These are phyloP conservation scores for Psilopogon haemacephalus DNA, from an alignment of 2,113 vertebrate species.

Conservation along the genomic window DNA sequence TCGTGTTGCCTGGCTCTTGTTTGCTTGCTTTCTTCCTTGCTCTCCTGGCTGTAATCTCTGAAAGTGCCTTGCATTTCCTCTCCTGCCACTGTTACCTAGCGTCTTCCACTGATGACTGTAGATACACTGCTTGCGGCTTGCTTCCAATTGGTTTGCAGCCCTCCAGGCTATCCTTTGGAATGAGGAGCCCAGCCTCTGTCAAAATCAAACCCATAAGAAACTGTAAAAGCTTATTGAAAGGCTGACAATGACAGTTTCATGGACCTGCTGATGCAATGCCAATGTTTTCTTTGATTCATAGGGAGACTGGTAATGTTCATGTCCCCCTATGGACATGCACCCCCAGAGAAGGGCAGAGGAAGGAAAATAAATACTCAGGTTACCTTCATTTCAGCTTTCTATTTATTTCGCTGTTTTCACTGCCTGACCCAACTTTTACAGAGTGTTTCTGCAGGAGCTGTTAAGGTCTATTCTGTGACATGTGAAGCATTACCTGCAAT, in stretches of 20 bases:
- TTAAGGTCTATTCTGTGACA: not conserved
- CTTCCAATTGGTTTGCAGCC: not conserved
- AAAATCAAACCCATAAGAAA: not conserved
- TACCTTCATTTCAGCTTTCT: not conserved
- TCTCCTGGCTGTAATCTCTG: not conserved
- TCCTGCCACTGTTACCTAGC: not conserved
- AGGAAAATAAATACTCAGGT: not conserved
- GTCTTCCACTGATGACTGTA: not conserved
- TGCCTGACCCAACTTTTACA: not conserved
- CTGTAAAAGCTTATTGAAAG: not conserved
- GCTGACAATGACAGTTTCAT: not conserved
- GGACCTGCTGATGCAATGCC: not conserved
- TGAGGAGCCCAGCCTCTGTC: not conserved
- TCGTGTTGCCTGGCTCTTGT: not conserved
- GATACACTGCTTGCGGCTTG: not conserved
- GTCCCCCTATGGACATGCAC: fast-evolving
- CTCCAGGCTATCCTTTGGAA: not conserved
- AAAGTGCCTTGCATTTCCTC: not conserved
- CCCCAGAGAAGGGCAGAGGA: not conserved
- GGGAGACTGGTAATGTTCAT: not conserved
- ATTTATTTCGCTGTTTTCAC: not conserved
- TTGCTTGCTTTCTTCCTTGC: not conserved
- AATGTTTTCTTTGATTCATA: not conserved
- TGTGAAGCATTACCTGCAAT: not conserved
- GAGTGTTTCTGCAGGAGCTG: not conserved